These are phyloP conservation scores for Muscicapa adusta DNA, from an alignment of 2,113 vertebrate species.

Conservation along the genomic window DNA sequence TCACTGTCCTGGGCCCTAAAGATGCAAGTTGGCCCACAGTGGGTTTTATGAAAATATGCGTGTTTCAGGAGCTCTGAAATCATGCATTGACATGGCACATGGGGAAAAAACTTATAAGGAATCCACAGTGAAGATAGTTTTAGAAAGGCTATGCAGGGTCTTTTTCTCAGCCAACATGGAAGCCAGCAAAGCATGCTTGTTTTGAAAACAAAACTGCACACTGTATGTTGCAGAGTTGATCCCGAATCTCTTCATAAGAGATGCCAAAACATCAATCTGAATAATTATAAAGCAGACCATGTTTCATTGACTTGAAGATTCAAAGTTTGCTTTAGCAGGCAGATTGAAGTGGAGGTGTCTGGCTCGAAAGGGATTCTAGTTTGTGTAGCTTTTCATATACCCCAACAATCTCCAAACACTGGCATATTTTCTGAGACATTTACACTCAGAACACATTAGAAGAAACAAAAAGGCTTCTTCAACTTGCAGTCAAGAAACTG, in stretches of 20 bases:
- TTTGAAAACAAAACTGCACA: not conserved
- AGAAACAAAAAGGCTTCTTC: not conserved
- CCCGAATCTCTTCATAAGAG: not conserved
- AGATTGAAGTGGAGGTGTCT: not conserved
- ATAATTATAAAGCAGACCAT: not conserved
- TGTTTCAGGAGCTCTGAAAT: not conserved
- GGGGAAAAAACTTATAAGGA: not conserved
- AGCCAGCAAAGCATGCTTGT: not conserved
- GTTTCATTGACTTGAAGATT: not conserved
- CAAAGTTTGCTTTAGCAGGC: not conserved
- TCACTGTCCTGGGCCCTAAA: not conserved
- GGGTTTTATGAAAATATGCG: not conserved
- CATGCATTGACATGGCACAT: not conserved
- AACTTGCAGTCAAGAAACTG: not conserved
- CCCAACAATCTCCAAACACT: not conserved
- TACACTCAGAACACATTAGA: not conserved
- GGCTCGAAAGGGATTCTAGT: not conserved
- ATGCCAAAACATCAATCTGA: not conserved
- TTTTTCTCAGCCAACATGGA: not conserved
- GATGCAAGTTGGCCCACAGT: not conserved
- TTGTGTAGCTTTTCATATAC: not conserved
- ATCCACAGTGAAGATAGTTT: not conserved
- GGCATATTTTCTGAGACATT: not conserved
- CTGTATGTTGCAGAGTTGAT: rapidly evolving
- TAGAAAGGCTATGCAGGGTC: not conserved